Base-by-base conservation (phyloP, 2,797 vertebrate genomes). In the Calcarius lapponicus region DNA sequence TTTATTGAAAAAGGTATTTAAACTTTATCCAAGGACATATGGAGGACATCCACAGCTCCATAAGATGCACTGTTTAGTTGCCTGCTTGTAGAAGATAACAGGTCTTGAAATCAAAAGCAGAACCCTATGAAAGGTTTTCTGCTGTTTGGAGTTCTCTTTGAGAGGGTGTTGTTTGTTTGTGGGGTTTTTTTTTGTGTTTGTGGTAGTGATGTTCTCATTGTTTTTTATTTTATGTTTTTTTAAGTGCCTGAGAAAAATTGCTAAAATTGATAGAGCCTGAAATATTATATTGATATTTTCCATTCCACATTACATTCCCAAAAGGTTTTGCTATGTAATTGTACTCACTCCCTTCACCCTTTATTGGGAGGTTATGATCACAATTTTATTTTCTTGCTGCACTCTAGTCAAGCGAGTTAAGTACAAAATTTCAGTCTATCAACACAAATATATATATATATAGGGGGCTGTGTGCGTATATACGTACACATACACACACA, bases 201-300 rank as follows among this genome's bases (percentile, higher is more conserved):
- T 45, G 11, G 14, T 57, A 12, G 5, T 26, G 13, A 1, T 71
- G 13, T 1, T 38, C 6, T 32, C 2, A n/a, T n/a, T n/a, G n/a
- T 38, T 25, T 24, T 58, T 54, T 28, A 7, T 32, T 54, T 9
- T 7, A 1, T 17, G 12, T 26, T 36, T 72, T 89, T 48, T n/a
- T 26, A 47, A 47, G 24, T 36, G 25, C 17, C n/a, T 18, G 8
- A n/a, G n/a, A 72, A 78, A 71, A 71, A 18, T 1, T 48, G 17
- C 22, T 61, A n/a, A 47, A 65, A 83, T 28, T 50, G 20, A 9
- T 31, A 72, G 13, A 69, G 19, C 7, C 17, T 43, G 17, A 61
- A 73, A 71, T 65, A 61, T 16, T 56, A n/a, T 14, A 42, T 4
- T 60, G 13, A 0, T 60, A 56, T n/a, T 70, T 81, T 24, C 14